Evolutionary conservation across 2,113 vertebrate species (phyloP), one percentile per base, ranked within the genome.

Genomic region (Sisor rabdophorus): DNA sequence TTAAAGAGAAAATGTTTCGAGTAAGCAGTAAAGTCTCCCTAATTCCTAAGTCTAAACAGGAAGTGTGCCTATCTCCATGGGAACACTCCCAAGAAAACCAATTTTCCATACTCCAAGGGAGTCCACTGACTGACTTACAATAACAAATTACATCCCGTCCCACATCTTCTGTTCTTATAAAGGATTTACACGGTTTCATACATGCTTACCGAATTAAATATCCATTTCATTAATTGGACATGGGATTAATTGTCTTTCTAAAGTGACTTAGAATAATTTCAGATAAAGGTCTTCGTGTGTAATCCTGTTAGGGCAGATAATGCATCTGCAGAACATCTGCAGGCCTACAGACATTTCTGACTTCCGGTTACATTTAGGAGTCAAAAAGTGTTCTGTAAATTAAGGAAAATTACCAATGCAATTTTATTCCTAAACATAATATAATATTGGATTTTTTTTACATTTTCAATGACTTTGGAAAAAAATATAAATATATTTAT

Each of bases 41-140:
- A 52, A 78, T 78, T 78, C 58, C 77, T 72, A 28, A 65, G 52
- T 60, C 2, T 82, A 86, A 82, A 85, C 87, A 90, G 90, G 90
- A 91, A 90, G 88, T 89, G 83, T 75, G 86, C 86, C 84, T 4
- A 82, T 89, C 85, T 85, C 89, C 84, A 89, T 87, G 75, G 87
- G 79, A 89, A 90, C 87, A 44, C 83, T 81, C 85, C 84, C 84
- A 87, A 86, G 84, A 86, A 74, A 84, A 83, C 80, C 81, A 76
- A 80, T 22, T 61, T 72, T 71, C 32, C 69, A 72, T 24, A 64
- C 44, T 26, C 54, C 1, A 9, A 54, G 58, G 48, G 63, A 44
- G 58, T 20, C 63, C 11, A 22, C 11, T 48, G 48, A 53, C 65
- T 54, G 58, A 64, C 32, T 56, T 71, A 59, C 55, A 59, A 73